Evolutionary conservation across 2,888 invertebrate genomes (phyloP).

Genomic region (Cabera pusaria): DNA sequence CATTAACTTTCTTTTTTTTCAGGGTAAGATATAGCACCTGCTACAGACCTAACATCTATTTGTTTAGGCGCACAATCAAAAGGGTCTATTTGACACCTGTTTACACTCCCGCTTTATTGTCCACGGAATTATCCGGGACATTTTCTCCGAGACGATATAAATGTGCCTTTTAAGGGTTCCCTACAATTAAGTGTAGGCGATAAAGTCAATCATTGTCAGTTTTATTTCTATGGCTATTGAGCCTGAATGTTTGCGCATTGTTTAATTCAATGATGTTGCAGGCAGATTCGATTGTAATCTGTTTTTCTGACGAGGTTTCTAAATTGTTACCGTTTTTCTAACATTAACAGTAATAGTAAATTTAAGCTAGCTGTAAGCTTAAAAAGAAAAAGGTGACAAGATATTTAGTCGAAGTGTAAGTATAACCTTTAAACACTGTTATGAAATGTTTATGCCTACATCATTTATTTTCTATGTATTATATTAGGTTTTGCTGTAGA

Average conservation of each 20-base stretch:
- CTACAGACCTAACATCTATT: constrained; percentile 6
- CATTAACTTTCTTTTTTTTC: constrained; percentile 18
- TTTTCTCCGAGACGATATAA: constrained; percentile 32
- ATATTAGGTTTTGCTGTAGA: too few species aligned
- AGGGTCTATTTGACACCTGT: constrained; percentile 38
- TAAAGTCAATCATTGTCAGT: constrained; percentile 26
- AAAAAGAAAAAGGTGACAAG: too few species aligned
- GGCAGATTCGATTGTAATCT: too few species aligned
- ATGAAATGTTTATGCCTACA: constrained; percentile 12
- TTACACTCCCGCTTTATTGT: constrained; percentile 45
- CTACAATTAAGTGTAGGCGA: constrained; percentile 31
- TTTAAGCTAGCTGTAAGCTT: too few species aligned
- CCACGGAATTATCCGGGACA: constrained; percentile 35
- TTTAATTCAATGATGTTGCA: too few species aligned
- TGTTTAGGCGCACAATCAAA: constrained; percentile 20
- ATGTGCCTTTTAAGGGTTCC: constrained; percentile 32
- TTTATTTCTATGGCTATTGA: constrained; percentile 20
- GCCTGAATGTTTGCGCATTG: too few species aligned
- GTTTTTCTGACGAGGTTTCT: too few species aligned
- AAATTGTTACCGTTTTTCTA: too few species aligned
- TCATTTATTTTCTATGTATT: background rate
- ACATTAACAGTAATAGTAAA: too few species aligned
- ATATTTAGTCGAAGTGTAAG: too few species aligned
- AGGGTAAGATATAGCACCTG: constrained; percentile 9
- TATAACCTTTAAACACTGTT: too few species aligned